These are phyloP conservation scores for Molossus alvarezi DNA, from an alignment of 2,797 vertebrate genomes.

Conservation along the genomic window DNA sequence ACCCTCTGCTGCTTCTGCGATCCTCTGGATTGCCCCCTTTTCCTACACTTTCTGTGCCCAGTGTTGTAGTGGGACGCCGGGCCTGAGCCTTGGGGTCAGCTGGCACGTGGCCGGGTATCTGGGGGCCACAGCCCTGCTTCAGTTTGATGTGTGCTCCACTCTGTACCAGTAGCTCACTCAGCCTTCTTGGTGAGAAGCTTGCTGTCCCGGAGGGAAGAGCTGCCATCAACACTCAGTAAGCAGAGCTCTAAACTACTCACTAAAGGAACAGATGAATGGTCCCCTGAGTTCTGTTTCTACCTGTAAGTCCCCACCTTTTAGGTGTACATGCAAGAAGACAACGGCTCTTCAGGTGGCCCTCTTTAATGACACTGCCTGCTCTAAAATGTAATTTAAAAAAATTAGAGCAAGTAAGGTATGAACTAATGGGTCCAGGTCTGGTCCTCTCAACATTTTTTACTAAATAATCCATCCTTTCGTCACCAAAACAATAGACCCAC, in stretches of 20 bases:
- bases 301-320: neutral
- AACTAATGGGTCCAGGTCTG: neutral
- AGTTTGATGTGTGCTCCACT: neutral
- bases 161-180: neutral
- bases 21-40: neutral
- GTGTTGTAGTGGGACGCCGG: neutral
- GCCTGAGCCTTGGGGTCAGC: neutral
- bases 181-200: conserved; percentile 8
- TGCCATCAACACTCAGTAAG: neutral
- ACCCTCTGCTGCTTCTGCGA: neutral
- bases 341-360: neutral
- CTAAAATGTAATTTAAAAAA: neutral
- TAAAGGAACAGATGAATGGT: neutral
- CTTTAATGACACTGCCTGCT: neutral
- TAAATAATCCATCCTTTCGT: neutral
- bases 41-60: neutral
- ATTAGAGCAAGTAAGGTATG: neutral
- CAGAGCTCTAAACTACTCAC: neutral
- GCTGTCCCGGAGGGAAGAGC: neutral
- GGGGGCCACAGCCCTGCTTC: neutral
- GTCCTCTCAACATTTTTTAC: neutral
- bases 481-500: neutral
- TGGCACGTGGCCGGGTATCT: neutral
- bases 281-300: neutral
- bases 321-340: neutral